Base-by-base conservation (phyloP, 2,113 vertebrate genomes). In the Engraulis encrasicolus region DNA sequence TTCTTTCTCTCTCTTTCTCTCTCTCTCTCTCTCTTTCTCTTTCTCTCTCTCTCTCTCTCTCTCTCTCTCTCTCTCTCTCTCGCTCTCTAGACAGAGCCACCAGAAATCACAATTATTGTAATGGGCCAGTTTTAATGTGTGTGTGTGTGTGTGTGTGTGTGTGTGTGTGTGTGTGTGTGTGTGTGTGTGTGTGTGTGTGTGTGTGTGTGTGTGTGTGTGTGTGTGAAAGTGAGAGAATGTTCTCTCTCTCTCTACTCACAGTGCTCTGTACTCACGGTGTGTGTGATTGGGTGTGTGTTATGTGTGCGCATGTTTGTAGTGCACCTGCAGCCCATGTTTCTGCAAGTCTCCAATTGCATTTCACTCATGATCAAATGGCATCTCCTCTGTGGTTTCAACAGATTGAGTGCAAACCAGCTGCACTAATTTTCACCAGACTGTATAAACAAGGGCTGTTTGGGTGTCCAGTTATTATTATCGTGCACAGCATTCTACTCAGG, bases 91-190 rank as follows among this genome's bases (percentile, higher is more conserved):
- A 19, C 78, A 81, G 11, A 23, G 27, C 27, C 38, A 50, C 77
- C 23, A 77, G 54, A 83, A 61, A 78, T 40, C 40, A n/a, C 79
- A 78, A 78, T 85, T 27, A 78, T 17, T 78, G 27, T 38, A 74
- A 81, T 78, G n/a, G 52, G 45, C 49, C 37, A 77, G 80, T 74
- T 74, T 36, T 17, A 74, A 74, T 66, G 66, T 34, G 61, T 71
- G 66, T 74, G 27, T 34, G 66, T 31, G 66, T 74, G 66, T 17
- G 31, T 74, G 54, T 58, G 54, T 58, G 54, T 58, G 20, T 58
- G 54, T 58, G 54, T n/a, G 52, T 20, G 20, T 1, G 52, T 0
- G 40, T 1, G 50, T 1, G 50, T 18, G 50, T 18, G 50, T 18
- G 50, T 18, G 58, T 9, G 4, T 12, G n/a, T 31, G 2, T 27